Conservation (phyloP, 2,888 invertebrate species). For the Eupithecia insigniata region DNA sequence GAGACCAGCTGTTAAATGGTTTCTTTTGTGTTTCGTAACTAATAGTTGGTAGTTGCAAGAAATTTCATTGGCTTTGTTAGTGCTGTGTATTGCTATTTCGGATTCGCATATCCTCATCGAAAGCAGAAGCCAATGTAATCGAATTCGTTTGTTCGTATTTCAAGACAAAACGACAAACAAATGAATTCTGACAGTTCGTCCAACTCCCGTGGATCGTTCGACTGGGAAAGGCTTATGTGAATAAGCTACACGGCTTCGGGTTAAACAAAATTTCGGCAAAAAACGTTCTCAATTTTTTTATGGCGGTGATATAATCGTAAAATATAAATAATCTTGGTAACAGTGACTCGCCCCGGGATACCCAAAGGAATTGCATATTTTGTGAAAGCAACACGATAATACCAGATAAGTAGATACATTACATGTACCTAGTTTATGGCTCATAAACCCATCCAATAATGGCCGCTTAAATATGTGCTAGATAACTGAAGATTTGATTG, state of each 20-base stretch:
- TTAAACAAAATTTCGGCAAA: background rate
- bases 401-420: background rate
- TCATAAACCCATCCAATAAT: conserved; percentile 10
- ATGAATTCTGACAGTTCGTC: background rate
- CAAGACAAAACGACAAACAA: background rate
- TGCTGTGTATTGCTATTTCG: background rate
- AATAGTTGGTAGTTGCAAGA: background rate
- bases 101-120: background rate
- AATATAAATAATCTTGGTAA: background rate
- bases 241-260: background rate
- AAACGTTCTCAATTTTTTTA: background rate
- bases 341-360: background rate
- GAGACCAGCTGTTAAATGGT: background rate
- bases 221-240: background rate
- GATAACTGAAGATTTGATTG: conserved; percentile 11
- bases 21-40: background rate
- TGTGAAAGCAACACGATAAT: background rate
- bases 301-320: background rate
- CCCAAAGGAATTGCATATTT: background rate
- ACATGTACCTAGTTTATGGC: background rate
- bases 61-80: background rate
- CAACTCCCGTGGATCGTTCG: background rate
- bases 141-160: no score
- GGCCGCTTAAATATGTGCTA: conserved; percentile 4
- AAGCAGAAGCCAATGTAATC: background rate